A percentile compares a stretch with the other conserved stretches of the same genome.
Conservation (phyloP, 2,888 invertebrate species). For the Scaeva pyrastri region DNA sequence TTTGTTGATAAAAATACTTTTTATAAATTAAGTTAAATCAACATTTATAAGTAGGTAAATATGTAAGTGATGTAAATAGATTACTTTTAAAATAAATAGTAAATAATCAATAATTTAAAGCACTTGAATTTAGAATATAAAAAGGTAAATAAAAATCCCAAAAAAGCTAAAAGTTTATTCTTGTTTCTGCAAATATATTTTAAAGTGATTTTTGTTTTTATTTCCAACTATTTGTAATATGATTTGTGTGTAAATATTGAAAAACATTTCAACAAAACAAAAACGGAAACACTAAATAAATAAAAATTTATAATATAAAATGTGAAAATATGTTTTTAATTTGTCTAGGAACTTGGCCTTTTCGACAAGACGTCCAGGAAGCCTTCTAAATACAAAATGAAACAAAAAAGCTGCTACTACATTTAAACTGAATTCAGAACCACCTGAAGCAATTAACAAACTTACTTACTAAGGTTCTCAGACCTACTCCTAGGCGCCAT, state of each 20-base stretch:
- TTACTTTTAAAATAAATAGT: constrained; percentile 39
- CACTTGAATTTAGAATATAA: constrained; percentile 28
- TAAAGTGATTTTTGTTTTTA: background rate
- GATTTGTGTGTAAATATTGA: constrained; percentile 66
- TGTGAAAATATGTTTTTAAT: constrained; percentile 10
- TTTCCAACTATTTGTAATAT: constrained; percentile 50
- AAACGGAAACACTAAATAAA: constrained; percentile 38
- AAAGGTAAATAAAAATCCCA: constrained; percentile 11
- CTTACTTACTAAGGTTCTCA: too few relatives aligned
- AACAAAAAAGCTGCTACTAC: too few relatives aligned
- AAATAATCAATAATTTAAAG: background rate
- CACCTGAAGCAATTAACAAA: too few relatives aligned
- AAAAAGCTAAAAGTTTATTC: constrained; percentile 4
- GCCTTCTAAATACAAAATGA: too few relatives aligned
- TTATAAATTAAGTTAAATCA: constrained; percentile 54
- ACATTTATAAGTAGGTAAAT: constrained; percentile 66
- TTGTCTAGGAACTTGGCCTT: too few relatives aligned
- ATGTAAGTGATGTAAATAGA: constrained; percentile 70
- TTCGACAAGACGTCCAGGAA: too few relatives aligned
- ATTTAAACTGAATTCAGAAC: too few relatives aligned
- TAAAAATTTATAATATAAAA: constrained; percentile 67
- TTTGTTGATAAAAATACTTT: constrained; percentile 47
- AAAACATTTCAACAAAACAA: constrained; percentile 26
- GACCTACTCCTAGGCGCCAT: too few relatives aligned
- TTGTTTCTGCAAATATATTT: constrained; percentile 28